These are phyloP conservation scores for Hypena proboscidalis DNA, from an alignment of 2,888 invertebrate species.

Conservation along the genomic window DNA sequence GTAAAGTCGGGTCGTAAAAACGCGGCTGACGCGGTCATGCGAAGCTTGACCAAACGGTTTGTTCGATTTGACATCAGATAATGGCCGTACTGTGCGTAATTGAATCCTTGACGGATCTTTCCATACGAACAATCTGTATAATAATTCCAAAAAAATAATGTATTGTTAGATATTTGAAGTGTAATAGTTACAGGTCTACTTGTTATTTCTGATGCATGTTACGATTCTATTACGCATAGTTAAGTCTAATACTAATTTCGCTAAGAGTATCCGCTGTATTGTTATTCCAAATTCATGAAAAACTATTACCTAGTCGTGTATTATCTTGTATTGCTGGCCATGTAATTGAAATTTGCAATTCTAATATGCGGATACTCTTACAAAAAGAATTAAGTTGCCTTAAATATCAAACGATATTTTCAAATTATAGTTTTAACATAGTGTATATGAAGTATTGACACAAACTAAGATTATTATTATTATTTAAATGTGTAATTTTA, in stretches of 20 bases:
- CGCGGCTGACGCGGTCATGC: slow-evolving; percentile 68
- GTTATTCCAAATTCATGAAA: slow-evolving; percentile 13
- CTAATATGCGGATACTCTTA: slow-evolving; percentile 29
- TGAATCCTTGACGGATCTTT: slow-evolving; percentile 42
- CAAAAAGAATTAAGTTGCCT: slow-evolving; percentile 15
- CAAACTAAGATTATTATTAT: background rate
- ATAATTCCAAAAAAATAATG: slow-evolving; percentile 19
- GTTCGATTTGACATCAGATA: slow-evolving; percentile 64
- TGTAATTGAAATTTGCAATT: slow-evolving; percentile 29
- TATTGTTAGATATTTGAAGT: no score
- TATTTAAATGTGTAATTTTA: slow-evolving; percentile 10
- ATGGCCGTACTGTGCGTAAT: slow-evolving; percentile 42
- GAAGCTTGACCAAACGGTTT: slow-evolving; percentile 78
- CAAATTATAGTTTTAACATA: no score
- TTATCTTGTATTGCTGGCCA: no score
- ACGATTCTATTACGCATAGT: slow-evolving; percentile 30
- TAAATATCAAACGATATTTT: slow-evolving; percentile 19
- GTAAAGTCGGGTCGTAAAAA: slow-evolving; percentile 63
- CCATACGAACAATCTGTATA: no score
- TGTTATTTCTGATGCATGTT: background rate
- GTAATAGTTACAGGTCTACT: slow-evolving; percentile 12
- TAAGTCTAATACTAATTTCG: slow-evolving; percentile 16
- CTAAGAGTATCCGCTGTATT: slow-evolving; percentile 29
- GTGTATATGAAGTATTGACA: background rate
- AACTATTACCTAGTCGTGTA: no score